A percentile compares a stretch with the other conserved stretches of the same genome.
phyloP scores from a whole-genome alignment of 2,113 vertebrate genomes.

The Bubo bubo region DNA sequence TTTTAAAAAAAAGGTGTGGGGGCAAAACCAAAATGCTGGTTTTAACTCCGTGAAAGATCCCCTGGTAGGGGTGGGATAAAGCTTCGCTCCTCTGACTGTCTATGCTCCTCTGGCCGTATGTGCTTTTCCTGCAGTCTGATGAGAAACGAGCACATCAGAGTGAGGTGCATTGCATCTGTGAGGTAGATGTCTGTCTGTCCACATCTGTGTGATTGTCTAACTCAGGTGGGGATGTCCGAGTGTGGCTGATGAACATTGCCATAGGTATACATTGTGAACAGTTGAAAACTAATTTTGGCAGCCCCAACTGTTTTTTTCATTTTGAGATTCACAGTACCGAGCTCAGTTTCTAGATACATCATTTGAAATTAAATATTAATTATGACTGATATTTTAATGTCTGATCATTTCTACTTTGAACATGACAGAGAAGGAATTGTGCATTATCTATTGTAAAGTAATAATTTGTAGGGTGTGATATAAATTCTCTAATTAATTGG shows the following conservation, averaged over 20 bases:
- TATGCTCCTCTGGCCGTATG: not conserved
- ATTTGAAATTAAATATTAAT: not conserved
- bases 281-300: not conserved
- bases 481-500: not conserved
- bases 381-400: not conserved
- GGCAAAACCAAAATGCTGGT: not conserved
- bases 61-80: not conserved
- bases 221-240: not conserved
- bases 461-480: not conserved
- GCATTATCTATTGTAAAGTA: not conserved
- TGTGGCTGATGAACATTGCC: not conserved
- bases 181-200: not conserved
- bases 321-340: not conserved
- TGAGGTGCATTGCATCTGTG: not conserved
- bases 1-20: not conserved
- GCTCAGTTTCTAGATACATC: not conserved
- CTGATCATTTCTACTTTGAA: not conserved
- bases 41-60: not conserved
- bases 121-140: not conserved
- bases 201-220: not conserved
- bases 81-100: not conserved
- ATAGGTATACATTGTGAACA: not conserved
- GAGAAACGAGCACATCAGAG: not conserved
- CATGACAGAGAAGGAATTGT: not conserved
- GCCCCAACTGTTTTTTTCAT: no score